Base-by-base conservation (phyloP, 2,797 vertebrate species). In the Sebastes steindachneri region DNA sequence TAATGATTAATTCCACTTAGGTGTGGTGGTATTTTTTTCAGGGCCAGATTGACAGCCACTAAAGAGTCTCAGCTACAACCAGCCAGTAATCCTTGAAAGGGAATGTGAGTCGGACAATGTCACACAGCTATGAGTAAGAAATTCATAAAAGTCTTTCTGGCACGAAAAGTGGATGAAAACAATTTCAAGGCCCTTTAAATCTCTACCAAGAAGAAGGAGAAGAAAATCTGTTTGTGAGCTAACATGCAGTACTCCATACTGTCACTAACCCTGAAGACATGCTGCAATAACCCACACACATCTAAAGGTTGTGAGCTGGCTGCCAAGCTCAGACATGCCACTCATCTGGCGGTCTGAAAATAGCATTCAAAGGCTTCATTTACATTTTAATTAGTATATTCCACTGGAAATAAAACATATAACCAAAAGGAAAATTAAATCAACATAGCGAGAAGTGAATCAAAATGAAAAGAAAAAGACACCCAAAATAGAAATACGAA, bases 341-440 rank as follows among this genome's bases (percentile, higher is more conserved):
- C 35, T 68, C 23, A 80, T 83, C 17, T 41, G 53, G 5, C 62
- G 54, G 25, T 67, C 82, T 85, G 53, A 74, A 80, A 90, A 81
- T 79, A 85, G 28, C 28, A 84, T 87, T 82, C 63, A 89, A 84
- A 84, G 75, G 53, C 29, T 89, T 88, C n/a, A 87, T 93, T 84
- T 88, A 75, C 87, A 92, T 94, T 89, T 90, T 77, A 90, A 93
- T 91, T 75, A 64, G 17, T 45, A 60, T 76, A 63, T 86, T 69
- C 28, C 21, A 51, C 31, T 29, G 53, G 23, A 88, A 86, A 68
- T 57, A 51, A 86, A 77, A 76, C 57, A 25, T 14, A 86, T 79
- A 86, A 82, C 65, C 12, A 69, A 69, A 67, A 59, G 14, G 74
- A 75, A 58, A 73, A 68, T 41, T 1, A 59, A 63, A 70, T 79